A percentile compares a stretch with the other conserved stretches of the same genome.
phyloP scores from a whole-genome alignment of 2,797 vertebrate genomes.

The Sebastiscus tertius region DNA sequence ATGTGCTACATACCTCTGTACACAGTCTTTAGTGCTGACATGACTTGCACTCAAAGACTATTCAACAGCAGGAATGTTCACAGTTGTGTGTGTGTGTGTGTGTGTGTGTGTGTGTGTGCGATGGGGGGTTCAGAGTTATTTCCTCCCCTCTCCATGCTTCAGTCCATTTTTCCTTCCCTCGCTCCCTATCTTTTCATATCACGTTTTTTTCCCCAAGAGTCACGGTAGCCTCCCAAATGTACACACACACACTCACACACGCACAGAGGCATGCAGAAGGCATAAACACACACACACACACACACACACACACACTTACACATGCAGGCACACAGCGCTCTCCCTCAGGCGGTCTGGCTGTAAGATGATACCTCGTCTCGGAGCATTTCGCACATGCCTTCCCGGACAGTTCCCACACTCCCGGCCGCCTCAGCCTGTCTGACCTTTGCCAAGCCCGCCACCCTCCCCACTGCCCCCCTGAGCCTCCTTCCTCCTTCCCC shows the following conservation, averaged over 20 bases:
- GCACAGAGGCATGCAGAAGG: slow-evolving; percentile 30
- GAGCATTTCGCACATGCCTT: slow-evolving; percentile 87
- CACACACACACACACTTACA: slow-evolving; percentile 55
- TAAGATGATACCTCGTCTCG: slow-evolving; percentile 83
- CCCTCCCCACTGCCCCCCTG: slow-evolving; percentile 71
- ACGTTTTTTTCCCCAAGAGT: slow-evolving; percentile 37
- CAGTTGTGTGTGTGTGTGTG: slow-evolving; percentile 40
- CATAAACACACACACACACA: slow-evolving; percentile 45
- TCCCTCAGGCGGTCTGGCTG: slow-evolving; percentile 81
- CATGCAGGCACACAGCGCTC: slow-evolving; percentile 62
- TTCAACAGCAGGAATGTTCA: slow-evolving; percentile 67
- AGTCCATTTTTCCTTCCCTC: slow-evolving; percentile 27
- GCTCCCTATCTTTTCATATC: slow-evolving; percentile 63
- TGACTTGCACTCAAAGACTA: slow-evolving; percentile 58
- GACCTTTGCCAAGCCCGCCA: slow-evolving; percentile 86
- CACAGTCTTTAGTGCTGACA: slow-evolving; percentile 51
- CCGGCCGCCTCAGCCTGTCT: slow-evolving; percentile 84
- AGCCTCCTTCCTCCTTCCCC: slow-evolving; percentile 61
- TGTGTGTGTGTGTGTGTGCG: too few relatives aligned
- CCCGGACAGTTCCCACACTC: slow-evolving; percentile 87
- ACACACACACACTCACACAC: slow-evolving; percentile 28
- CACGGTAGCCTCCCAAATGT: slow-evolving; percentile 38
- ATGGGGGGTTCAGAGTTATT: slow-evolving; percentile 26
- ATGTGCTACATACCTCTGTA: slow-evolving; percentile 57
- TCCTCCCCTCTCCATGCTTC: slow-evolving; percentile 50